Conservation (phyloP, 2,888 invertebrate genomes). For the Caenorhabditis afra region DNA sequence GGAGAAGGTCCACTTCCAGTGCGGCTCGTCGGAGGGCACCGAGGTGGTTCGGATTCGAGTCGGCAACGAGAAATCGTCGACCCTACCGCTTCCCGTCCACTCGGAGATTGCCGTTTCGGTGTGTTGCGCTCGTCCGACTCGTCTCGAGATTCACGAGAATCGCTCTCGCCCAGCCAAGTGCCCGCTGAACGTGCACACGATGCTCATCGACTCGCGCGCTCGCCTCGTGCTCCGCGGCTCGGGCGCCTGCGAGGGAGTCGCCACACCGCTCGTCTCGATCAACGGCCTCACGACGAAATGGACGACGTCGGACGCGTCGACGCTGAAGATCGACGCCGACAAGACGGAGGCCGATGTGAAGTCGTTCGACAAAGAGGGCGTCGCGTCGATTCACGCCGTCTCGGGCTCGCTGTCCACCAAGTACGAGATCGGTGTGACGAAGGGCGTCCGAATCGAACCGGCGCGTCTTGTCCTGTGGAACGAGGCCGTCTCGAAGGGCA, state of each 20-base stretch:
- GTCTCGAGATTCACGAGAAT: constrained; percentile 61
- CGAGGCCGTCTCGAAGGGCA: constrained; percentile 63
- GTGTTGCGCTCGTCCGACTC: constrained; percentile 71
- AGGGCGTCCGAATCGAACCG: constrained; percentile 48
- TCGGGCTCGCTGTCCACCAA: constrained; percentile 46
- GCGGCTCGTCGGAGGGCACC: constrained; percentile 23
- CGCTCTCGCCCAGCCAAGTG: constrained; percentile 60
- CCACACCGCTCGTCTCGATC: constrained; percentile 56
- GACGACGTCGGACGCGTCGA: constrained; percentile 32
- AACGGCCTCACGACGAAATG: constrained; percentile 57
- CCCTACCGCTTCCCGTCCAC: constrained; percentile 70
- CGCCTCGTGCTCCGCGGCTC: constrained; percentile 58
- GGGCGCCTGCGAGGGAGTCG: constrained; percentile 57
- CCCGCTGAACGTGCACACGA: constrained; percentile 64
- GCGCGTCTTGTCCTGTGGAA: constrained; percentile 70
- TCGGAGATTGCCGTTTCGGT: constrained; percentile 58
- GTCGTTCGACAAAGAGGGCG: constrained; percentile 44
- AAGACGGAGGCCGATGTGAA: constrained; percentile 26
- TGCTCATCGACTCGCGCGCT: constrained; percentile 47
- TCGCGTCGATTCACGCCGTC: constrained; percentile 36
- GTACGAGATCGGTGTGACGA: constrained; percentile 61
- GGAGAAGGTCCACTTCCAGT: constrained; percentile 41
- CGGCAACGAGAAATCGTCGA: constrained; percentile 69
- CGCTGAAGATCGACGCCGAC: constrained; percentile 24
- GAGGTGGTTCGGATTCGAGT: constrained; percentile 59